These are phyloP conservation scores for Muscina levida DNA, from an alignment of 2,888 invertebrate genomes.

Conservation along the genomic window DNA sequence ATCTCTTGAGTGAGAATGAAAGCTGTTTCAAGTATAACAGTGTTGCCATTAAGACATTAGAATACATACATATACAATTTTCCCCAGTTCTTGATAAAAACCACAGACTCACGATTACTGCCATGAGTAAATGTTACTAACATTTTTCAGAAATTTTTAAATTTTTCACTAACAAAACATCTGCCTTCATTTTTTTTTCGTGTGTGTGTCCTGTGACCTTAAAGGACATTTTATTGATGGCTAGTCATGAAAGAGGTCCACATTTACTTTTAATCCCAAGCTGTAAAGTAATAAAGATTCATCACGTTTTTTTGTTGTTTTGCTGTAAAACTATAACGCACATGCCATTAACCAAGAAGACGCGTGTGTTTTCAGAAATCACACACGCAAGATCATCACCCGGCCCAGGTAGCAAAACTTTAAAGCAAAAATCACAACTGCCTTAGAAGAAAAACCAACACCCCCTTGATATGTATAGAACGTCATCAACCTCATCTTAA, in stretches of 20 bases:
- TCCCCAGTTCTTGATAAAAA: slow-evolving; percentile 41
- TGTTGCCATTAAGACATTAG: slow-evolving; percentile 55
- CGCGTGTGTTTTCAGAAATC: slow-evolving; percentile 49
- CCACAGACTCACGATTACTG: slow-evolving; percentile 49
- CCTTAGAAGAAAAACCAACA: slow-evolving; percentile 38
- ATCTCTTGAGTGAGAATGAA: background rate
- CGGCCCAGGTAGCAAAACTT: slow-evolving; percentile 48
- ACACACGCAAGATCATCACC: slow-evolving; percentile 4
- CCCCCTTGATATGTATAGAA: slow-evolving; percentile 43
- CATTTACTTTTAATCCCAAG: slow-evolving; percentile 36
- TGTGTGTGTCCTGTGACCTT: background rate
- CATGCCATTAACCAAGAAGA: slow-evolving; percentile 46
- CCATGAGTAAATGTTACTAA: background rate
- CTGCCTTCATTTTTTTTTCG: slow-evolving; percentile 44
- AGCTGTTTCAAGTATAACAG: slow-evolving; percentile 16
- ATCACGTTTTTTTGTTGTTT: no score
- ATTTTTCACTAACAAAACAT: slow-evolving; percentile 44
- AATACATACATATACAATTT: no score
- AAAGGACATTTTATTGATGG: slow-evolving; percentile 34
- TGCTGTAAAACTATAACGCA: background rate
- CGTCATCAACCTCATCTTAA: background rate
- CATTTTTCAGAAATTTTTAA: background rate
- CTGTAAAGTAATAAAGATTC: slow-evolving; percentile 50
- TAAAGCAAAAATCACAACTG: background rate
- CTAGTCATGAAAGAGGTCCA: background rate